Conservation (phyloP, 2,888 invertebrate species). For the Eumacrocentrus americanus region DNA sequence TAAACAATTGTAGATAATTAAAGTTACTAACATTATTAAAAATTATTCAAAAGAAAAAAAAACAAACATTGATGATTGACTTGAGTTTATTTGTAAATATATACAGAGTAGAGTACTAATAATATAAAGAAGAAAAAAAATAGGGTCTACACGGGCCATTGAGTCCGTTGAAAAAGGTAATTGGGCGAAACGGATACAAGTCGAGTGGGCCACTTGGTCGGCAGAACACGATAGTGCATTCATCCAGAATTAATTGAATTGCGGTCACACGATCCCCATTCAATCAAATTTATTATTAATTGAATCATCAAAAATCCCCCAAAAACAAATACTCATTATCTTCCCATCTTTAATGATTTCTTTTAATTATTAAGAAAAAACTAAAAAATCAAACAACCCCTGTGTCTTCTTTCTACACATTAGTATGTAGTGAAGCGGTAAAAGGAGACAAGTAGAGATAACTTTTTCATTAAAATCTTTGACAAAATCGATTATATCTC, state of each 20-base stretch:
- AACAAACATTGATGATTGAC: not conserved
- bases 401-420: no score
- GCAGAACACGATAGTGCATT: slow-evolving; percentile 41
- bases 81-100: not conserved
- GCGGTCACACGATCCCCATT: slow-evolving; percentile 1
- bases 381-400: no score
- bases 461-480: no score
- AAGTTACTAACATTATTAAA: no score
- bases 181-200: slow-evolving; percentile 54
- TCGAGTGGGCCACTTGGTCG: slow-evolving; percentile 40
- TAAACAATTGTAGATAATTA: no score
- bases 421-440: no score
- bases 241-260: slow-evolving; percentile 37
- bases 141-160: slow-evolving; percentile 17
- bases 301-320: not conserved
- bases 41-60: slow-evolving; percentile 1
- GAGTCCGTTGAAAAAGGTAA: slow-evolving; percentile 38
- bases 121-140: not conserved
- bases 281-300: not conserved
- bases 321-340: not conserved
- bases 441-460: no score
- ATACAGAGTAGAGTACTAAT: not conserved
- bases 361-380: not conserved
- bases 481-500: no score
- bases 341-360: not conserved